Evolutionary conservation across 2,113 vertebrate species (phyloP).

Genomic region (Microcebus murinus): DNA sequence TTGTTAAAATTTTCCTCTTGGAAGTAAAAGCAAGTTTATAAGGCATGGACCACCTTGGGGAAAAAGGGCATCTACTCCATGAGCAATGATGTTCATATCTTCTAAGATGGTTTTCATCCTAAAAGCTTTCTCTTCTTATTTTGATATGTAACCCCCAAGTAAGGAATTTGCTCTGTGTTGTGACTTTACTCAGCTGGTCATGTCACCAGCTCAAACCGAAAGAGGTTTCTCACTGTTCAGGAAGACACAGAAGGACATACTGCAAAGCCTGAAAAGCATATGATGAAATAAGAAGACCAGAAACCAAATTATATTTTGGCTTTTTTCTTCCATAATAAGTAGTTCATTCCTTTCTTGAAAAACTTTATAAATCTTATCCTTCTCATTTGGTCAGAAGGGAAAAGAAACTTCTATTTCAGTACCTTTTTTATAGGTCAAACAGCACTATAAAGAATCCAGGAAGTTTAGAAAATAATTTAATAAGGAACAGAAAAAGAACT

Average conservation of each 20-base stretch:
- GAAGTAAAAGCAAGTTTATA: background rate
- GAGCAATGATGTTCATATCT: background rate
- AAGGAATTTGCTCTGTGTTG: background rate
- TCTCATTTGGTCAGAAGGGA: conserved; percentile 49
- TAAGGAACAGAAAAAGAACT: conserved; percentile 60
- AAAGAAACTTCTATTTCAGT: conserved; percentile 61
- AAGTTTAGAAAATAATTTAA: conserved; percentile 69
- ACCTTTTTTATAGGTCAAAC: conserved; percentile 68
- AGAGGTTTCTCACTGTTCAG: background rate
- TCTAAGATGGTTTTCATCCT: background rate
- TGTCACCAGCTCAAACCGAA: background rate
- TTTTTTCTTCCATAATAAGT: background rate
- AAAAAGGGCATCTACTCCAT: background rate
- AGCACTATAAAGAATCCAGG: conserved; percentile 45
- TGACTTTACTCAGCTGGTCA: background rate
- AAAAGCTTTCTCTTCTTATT: background rate
- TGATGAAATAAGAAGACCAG: background rate
- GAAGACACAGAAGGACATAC: background rate
- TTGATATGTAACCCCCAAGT: background rate
- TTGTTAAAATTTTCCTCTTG: background rate
- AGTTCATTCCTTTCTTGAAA: conserved; percentile 54
- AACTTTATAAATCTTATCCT: conserved; percentile 48
- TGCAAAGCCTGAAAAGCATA: background rate
- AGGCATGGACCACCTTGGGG: background rate
- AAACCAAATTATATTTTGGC: conserved; percentile 43